Conservation (phyloP, 2,888 invertebrate genomes). For the Polyploca ridens region DNA sequence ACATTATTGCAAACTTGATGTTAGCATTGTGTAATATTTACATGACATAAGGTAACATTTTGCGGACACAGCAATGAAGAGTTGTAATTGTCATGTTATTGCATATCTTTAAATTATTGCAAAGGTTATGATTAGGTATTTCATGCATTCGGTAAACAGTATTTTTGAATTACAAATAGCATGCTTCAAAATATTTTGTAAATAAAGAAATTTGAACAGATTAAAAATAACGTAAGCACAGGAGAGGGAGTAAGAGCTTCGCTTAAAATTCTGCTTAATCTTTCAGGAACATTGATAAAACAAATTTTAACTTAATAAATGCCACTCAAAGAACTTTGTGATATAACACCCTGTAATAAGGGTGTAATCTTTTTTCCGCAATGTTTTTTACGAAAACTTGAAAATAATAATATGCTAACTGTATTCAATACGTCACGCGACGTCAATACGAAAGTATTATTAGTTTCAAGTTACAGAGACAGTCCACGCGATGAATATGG, state of each 20-base stretch:
- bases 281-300: no score
- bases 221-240: no score
- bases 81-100: constrained; percentile 4
- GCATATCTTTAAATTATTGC: not conserved
- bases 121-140: no score
- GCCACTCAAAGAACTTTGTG: constrained; percentile 16
- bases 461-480: constrained; percentile 48
- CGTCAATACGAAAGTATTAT: constrained; percentile 53
- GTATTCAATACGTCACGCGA: constrained; percentile 62
- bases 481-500: constrained; percentile 67
- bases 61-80: not conserved
- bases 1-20: not conserved
- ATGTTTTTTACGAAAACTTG: constrained; percentile 36
- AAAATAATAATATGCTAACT: constrained; percentile 59
- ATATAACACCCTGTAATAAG: constrained; percentile 28
- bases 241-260: no score
- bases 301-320: no score
- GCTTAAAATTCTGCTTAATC: no score
- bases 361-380: constrained; percentile 18
- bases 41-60: constrained; percentile 7
- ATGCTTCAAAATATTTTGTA: no score
- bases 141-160: no score
- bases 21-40: constrained; percentile 12
- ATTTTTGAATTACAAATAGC: no score
- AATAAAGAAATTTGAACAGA: no score